Conservation (phyloP, 2,113 vertebrate genomes). For the Lucifuga dentata region DNA sequence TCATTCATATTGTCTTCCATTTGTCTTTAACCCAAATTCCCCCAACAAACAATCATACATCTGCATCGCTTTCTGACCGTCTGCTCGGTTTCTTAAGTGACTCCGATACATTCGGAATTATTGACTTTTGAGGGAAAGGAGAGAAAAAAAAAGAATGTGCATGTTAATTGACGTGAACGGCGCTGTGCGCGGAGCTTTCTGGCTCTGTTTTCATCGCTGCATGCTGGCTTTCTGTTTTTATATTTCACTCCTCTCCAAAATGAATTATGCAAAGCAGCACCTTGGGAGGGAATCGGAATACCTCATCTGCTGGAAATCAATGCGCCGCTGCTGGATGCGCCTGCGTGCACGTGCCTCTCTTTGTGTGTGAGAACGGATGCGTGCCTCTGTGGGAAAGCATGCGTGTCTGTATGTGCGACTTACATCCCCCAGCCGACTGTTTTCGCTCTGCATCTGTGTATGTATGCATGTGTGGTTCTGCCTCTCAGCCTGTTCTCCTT, state of each 20-base stretch:
- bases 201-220: conserved; percentile 68
- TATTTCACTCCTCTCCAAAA: conserved; percentile 75
- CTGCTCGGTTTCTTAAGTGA: conserved; percentile 44
- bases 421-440: too few relatives aligned
- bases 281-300: conserved; percentile 80
- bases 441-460: neutral
- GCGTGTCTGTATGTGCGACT: conserved; percentile 32
- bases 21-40: conserved; percentile 37
- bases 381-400: conserved; percentile 30
- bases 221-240: conserved; percentile 75
- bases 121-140: conserved; percentile 57
- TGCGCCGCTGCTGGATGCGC: conserved; percentile 75
- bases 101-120: conserved; percentile 49
- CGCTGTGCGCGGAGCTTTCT: conserved; percentile 56
- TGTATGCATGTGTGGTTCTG: conserved; percentile 27
- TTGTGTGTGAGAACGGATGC: conserved; percentile 23
- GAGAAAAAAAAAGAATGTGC: too few relatives aligned
- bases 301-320: conserved; percentile 83
- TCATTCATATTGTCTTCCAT: conserved; percentile 26
- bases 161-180: conserved; percentile 71
- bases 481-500: conserved; percentile 55
- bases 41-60: conserved; percentile 63
- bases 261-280: conserved; percentile 83
- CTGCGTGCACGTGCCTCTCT: conserved; percentile 35
- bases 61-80: conserved; percentile 55